Conservation (phyloP, 2,113 vertebrate genomes). For the Hippocampus zosterae region DNA sequence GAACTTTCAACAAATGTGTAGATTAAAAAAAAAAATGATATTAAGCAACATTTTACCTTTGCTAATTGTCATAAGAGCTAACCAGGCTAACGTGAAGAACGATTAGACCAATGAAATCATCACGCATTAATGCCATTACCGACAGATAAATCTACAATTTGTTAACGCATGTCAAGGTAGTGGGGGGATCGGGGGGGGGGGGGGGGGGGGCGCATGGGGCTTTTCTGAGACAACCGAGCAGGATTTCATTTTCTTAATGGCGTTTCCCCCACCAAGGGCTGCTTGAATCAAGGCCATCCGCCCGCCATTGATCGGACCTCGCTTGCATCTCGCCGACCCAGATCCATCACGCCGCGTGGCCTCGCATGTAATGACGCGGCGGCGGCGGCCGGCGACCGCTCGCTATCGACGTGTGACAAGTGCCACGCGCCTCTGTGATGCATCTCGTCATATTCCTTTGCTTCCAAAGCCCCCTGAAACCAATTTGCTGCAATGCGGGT, state of each 20-base stretch:
- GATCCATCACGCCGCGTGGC: slow-evolving; percentile 1
- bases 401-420: background rate
- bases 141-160: too few relatives aligned
- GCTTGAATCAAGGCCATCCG: background rate
- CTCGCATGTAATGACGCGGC: background rate
- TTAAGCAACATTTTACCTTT: background rate
- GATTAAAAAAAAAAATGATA: too few relatives aligned
- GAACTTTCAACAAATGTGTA: background rate
- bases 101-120: too few relatives aligned
- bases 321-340: background rate
- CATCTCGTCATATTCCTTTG: background rate
- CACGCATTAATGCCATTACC: too few relatives aligned
- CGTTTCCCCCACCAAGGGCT: background rate
- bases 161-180: too few relatives aligned
- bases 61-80: background rate
- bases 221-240: slow-evolving; percentile 6
- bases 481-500: background rate
- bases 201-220: background rate
- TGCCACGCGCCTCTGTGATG: background rate
- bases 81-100: background rate
- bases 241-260: slow-evolving; percentile 9
- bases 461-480: background rate
- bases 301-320: slow-evolving; percentile 5
- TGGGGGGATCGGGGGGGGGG: too few relatives aligned
- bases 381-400: background rate